A percentile compares a stretch with the other conserved stretches of the same genome.
phyloP scores from a whole-genome alignment of 2,113 vertebrate genomes.

The Limnothrissa miodon region DNA sequence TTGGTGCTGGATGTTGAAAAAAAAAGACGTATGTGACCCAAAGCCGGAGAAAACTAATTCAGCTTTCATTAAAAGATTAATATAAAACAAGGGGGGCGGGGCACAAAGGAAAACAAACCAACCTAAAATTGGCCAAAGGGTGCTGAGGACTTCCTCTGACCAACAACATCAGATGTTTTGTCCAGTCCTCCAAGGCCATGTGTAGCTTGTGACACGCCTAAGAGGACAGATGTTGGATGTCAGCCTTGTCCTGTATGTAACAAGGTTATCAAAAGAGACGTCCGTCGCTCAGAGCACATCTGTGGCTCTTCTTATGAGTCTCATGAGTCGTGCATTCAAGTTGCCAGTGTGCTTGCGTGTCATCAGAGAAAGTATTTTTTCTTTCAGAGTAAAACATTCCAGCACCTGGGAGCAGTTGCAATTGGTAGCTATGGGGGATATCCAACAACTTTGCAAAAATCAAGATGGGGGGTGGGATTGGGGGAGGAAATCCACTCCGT shows the following conservation, averaged over 20 bases:
- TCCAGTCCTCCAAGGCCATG: background rate
- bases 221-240: background rate
- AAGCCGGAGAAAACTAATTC: slow-evolving; percentile 13
- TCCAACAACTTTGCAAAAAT: background rate
- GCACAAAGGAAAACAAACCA: background rate
- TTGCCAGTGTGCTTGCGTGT: slow-evolving; percentile 12
- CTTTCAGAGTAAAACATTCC: slow-evolving; percentile 11
- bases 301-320: background rate
- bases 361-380: background rate
- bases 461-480: background rate
- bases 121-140: background rate
- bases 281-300: background rate
- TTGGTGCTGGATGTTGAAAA: background rate
- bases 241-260: background rate
- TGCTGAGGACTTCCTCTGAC: background rate
- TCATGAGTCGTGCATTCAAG: background rate
- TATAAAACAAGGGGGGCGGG: background rate
- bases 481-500: background rate
- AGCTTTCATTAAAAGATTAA: slow-evolving; percentile 16
- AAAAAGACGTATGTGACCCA: slow-evolving; percentile 10
- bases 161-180: background rate
- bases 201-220: background rate
- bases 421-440: background rate
- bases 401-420: slow-evolving; percentile 15
- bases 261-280: slow-evolving; percentile 9